Conservation (phyloP, 2,113 vertebrate species). For the Empidonax alnorum region DNA sequence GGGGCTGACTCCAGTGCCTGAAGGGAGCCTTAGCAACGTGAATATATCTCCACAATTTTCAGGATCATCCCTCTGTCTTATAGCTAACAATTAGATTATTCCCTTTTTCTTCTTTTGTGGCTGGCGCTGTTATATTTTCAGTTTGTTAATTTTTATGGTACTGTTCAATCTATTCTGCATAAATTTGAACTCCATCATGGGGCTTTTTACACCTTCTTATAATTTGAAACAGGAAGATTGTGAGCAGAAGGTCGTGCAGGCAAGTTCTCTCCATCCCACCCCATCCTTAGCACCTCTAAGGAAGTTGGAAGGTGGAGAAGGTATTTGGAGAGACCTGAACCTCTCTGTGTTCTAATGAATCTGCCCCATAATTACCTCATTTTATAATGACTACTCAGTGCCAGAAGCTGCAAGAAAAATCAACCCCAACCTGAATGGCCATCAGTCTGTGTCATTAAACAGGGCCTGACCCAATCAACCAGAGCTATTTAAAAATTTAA, state of each 20-base stretch:
- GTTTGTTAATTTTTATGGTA: background rate
- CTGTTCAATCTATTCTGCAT: background rate
- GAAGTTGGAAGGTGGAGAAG: background rate
- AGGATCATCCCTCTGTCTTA: background rate
- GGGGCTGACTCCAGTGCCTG: background rate
- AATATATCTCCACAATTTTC: background rate
- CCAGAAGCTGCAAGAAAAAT: conserved; percentile 14
- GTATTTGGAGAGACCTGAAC: background rate
- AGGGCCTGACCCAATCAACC: background rate
- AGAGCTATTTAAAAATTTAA: background rate
- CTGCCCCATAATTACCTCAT: background rate
- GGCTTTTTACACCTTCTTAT: background rate
- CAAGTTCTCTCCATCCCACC: background rate
- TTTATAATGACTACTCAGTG: background rate
- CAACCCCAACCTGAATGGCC: background rate
- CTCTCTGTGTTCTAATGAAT: background rate
- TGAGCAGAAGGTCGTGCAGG: background rate
- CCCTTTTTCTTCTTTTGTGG: background rate
- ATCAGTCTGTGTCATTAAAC: background rate
- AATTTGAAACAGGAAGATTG: background rate
- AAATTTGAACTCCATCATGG: background rate
- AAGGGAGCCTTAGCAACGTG: background rate
- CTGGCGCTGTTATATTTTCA: background rate
- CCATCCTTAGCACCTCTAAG: background rate
- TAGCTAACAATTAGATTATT: background rate